These are phyloP conservation scores for Perizoma affinitatum DNA, from an alignment of 2,888 invertebrate genomes.

Conservation along the genomic window DNA sequence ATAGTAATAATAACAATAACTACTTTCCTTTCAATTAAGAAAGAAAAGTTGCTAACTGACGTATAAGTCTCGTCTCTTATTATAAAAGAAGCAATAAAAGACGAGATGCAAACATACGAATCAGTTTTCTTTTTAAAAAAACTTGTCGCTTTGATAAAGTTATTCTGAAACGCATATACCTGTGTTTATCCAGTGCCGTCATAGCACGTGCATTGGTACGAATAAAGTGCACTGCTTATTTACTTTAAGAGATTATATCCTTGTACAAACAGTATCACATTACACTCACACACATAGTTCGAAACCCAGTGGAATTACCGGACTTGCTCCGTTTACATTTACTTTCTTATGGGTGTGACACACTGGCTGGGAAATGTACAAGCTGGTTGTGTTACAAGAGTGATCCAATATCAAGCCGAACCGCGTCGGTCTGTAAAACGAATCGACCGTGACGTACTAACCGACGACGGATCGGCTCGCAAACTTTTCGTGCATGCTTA, in stretches of 20 bases:
- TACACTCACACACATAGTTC: slow-evolving; percentile 58
- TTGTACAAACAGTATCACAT: slow-evolving; percentile 67
- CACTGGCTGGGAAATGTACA: slow-evolving; percentile 38
- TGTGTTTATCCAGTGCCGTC: slow-evolving; percentile 45
- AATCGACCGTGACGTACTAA: no score
- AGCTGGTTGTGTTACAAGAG: not conserved
- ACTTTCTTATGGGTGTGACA: slow-evolving; percentile 54
- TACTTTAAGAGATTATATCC: slow-evolving; percentile 75
- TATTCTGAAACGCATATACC: slow-evolving; percentile 34
- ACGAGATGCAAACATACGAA: slow-evolving; percentile 15
- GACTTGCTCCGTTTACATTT: slow-evolving; percentile 61
- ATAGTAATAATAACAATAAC: no score
- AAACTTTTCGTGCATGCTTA: no score
- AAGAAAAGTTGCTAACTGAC: no score
- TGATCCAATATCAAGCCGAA: no score
- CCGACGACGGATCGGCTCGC: no score
- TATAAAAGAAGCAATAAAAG: not conserved
- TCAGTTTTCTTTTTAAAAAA: slow-evolving; percentile 30
- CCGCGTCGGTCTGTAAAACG: no score
- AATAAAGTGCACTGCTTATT: slow-evolving; percentile 73
- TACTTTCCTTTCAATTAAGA: no score
- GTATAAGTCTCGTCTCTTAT: no score
- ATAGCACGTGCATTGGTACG: slow-evolving; percentile 59
- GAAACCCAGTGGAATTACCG: slow-evolving; percentile 64
- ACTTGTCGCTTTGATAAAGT: slow-evolving; percentile 38